Conservation (phyloP, 92 coral and sea anemone species). For the Parazoanthus darwini region DNA sequence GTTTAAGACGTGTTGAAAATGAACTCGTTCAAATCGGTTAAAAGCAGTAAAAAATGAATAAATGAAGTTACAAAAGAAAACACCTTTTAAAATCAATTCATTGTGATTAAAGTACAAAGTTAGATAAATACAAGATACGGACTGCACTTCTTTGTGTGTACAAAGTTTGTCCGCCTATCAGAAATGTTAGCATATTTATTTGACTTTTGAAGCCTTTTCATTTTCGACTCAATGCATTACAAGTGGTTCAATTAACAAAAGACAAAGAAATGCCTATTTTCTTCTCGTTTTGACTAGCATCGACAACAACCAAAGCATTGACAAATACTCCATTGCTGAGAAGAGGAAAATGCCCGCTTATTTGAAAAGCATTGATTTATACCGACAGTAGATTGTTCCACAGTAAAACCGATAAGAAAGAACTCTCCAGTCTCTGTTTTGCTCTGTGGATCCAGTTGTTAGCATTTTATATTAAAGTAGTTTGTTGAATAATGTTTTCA, state of each 20-base stretch:
- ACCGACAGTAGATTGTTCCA: not conserved
- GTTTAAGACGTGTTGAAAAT: not conserved
- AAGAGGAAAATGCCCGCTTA: not conserved
- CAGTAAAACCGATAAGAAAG: too few species aligned
- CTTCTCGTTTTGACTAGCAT: not conserved
- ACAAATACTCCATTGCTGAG: not conserved
- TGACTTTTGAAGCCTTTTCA: constrained; percentile 47
- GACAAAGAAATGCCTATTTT: constrained; percentile 9
- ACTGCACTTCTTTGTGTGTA: constrained; percentile 32
- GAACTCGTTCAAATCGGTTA: not conserved
- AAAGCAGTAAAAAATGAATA: not conserved
- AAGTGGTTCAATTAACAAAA: constrained; percentile 21
- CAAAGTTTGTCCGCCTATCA: constrained; percentile 31
- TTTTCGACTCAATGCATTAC: constrained; percentile 13
- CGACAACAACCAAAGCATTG: not conserved
- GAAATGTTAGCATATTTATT: constrained; percentile 53
- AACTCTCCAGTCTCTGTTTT: too few species aligned
- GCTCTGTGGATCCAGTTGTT: not conserved
- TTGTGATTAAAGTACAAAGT: constrained; percentile 2
- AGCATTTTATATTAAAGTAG: constrained; percentile 1
- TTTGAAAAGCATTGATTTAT: not conserved
- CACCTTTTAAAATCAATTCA: constrained; percentile 6
- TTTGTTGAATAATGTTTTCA: not conserved
- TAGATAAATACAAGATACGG: constrained; percentile 11
- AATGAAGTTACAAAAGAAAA: not conserved